Conservation (phyloP, 1,140 invertebrate species). For the Protaetia brevitarsis region DNA sequence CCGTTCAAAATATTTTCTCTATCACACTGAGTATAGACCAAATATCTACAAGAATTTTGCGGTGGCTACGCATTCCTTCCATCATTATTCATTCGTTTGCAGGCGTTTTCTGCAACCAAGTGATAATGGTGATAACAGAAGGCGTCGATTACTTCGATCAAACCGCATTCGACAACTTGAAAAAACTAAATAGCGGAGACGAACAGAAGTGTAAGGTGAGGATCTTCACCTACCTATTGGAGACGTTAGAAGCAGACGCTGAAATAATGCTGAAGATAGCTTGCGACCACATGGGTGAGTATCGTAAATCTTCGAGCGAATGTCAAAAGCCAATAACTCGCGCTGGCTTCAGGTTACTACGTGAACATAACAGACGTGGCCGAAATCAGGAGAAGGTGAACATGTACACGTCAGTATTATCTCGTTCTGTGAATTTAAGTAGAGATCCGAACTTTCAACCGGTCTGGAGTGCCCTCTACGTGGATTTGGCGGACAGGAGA, state of each 20-base stretch:
- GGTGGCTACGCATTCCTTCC: not conserved
- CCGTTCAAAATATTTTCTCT: not conserved
- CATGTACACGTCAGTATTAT: conserved; percentile 88
- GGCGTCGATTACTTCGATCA: conserved; percentile 93
- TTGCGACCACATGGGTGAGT: conserved; percentile 82
- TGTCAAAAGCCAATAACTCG: conserved; percentile 41
- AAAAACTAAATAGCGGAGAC: conserved; percentile 82
- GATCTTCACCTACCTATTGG: conserved; percentile 97
- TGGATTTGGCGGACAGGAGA: conserved; percentile 83
- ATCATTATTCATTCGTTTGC: not conserved
- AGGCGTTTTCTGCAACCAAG: conserved; percentile 75
- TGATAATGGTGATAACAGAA: conserved; percentile 98
- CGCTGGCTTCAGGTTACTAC: conserved; percentile 66
- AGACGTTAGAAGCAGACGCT: conserved; percentile 79
- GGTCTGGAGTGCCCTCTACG: conserved; percentile 91
- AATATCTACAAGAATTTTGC: not conserved
- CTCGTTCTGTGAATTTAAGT: conserved; percentile 78
- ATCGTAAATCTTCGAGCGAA: too few species aligned
- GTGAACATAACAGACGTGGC: conserved; percentile 89
- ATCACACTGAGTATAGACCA: not conserved
- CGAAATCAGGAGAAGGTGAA: conserved; percentile 90
- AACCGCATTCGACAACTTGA: conserved; percentile 80
- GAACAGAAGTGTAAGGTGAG: conserved; percentile 70
- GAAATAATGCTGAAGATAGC: conserved; percentile 94
- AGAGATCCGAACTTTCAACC: conserved; percentile 71